Evolutionary conservation across 2,113 vertebrate species (phyloP).

Genomic region (Apodemus sylvaticus): DNA sequence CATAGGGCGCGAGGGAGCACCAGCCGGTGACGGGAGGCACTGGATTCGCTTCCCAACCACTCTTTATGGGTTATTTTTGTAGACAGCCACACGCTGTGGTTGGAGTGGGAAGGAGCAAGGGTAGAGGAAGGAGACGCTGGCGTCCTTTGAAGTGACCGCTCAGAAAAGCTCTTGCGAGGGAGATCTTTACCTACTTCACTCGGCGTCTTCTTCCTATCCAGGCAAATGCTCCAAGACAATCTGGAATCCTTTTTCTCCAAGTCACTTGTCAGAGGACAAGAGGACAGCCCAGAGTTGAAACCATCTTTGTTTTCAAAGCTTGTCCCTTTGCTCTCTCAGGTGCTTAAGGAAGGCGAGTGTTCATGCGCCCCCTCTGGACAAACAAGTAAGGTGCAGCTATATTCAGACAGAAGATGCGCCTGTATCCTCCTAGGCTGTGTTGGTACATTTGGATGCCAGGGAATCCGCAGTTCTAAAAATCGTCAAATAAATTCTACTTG

Average conservation of each 20-base stretch:
- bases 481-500: neutral
- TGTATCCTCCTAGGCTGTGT: no score
- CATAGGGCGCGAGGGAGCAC: neutral
- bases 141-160: constrained; percentile 55
- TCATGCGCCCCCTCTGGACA: neutral
- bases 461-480: neutral
- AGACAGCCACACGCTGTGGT: constrained; percentile 47
- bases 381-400: neutral
- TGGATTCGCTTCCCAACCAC: neutral
- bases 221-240: constrained; percentile 34
- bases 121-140: neutral
- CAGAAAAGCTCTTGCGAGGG: neutral
- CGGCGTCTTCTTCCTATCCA: constrained; percentile 21
- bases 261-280: neutral
- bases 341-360: neutral
- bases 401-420: neutral
- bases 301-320: neutral
- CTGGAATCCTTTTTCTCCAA: neutral
- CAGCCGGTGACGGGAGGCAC: neutral
- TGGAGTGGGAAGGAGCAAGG: neutral
- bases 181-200: constrained; percentile 47
- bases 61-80: constrained; percentile 61
- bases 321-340: neutral
- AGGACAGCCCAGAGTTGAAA: no score
- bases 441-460: neutral